These are phyloP conservation scores for Hemibagrus wyckioides DNA, from an alignment of 2,113 vertebrate genomes.

Conservation along the genomic window DNA sequence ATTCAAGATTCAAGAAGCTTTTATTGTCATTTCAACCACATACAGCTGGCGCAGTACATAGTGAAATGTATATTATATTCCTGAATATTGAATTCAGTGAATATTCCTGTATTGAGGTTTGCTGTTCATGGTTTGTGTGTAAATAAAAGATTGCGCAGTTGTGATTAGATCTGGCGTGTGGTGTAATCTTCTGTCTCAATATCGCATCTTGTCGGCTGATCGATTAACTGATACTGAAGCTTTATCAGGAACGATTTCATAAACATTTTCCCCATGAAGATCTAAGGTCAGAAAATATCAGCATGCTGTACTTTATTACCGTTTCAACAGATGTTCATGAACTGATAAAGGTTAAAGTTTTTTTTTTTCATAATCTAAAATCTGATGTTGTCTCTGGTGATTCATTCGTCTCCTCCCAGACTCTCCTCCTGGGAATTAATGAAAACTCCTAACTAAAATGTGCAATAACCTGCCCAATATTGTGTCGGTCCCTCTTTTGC, in stretches of 20 bases:
- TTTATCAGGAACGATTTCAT: constrained; percentile 4
- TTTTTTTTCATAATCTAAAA: not conserved
- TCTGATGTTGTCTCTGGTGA: not conserved
- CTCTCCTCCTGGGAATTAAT: not conserved
- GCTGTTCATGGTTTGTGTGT: too few species aligned
- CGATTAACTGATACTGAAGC: not conserved
- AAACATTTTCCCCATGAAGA: not conserved
- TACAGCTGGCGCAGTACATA: too few species aligned
- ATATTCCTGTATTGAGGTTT: too few species aligned
- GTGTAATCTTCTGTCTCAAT: not conserved
- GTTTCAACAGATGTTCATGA: not conserved
- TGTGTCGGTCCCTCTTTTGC: too few species aligned
- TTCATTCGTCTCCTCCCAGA: not conserved
- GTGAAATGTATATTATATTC: too few species aligned
- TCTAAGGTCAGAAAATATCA: not conserved
- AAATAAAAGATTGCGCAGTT: not conserved
- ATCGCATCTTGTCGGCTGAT: not conserved
- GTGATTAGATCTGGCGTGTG: not conserved
- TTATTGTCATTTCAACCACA: too few species aligned
- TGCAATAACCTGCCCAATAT: too few species aligned
- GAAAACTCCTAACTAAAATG: not conserved
- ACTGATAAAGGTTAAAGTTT: not conserved
- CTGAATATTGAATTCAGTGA: too few species aligned
- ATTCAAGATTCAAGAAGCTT: too few species aligned
- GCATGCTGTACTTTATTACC: not conserved